Conservation (phyloP, 2,888 invertebrate genomes). For the Lasioglossum villosulum region DNA sequence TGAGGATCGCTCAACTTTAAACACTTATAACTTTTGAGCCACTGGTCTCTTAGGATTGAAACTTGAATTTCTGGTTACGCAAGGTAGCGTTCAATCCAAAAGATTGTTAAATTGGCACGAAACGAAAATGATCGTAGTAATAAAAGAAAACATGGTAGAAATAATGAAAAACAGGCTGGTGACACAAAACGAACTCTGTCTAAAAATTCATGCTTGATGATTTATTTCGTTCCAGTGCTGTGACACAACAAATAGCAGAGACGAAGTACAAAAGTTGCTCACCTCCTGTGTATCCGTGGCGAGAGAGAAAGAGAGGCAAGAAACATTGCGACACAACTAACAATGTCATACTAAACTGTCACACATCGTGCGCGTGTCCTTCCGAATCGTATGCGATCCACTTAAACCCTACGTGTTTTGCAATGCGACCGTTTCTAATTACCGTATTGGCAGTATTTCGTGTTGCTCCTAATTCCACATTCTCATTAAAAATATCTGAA, state of each 20-base stretch:
- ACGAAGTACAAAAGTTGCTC: constrained; percentile 75
- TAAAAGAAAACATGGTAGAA: neutral
- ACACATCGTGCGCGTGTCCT: constrained; percentile 61
- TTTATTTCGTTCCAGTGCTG: constrained; percentile 81
- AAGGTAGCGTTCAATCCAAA: no score
- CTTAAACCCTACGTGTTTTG: constrained; percentile 47
- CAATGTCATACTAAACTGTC: constrained; percentile 83
- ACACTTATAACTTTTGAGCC: no score
- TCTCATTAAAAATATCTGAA: neutral
- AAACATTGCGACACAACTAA: constrained; percentile 85
- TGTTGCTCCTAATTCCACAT: neutral
- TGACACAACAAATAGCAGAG: constrained; percentile 57
- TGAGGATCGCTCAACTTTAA: no score
- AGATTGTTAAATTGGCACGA: neutral
- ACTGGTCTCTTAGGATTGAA: no score
- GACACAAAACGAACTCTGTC: neutral
- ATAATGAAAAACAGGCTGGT: neutral
- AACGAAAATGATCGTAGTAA: neutral
- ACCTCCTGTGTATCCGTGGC: constrained; percentile 85
- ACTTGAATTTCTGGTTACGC: no score
- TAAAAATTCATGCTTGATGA: constrained; percentile 36
- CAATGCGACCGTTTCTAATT: constrained; percentile 16
- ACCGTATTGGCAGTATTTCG: constrained; percentile 21
- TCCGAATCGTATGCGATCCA: constrained; percentile 48
- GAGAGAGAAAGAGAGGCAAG: constrained; percentile 82